Evolutionary conservation across 2,888 invertebrate species (phyloP).

Genomic region (Tuberolachnus salignus): DNA sequence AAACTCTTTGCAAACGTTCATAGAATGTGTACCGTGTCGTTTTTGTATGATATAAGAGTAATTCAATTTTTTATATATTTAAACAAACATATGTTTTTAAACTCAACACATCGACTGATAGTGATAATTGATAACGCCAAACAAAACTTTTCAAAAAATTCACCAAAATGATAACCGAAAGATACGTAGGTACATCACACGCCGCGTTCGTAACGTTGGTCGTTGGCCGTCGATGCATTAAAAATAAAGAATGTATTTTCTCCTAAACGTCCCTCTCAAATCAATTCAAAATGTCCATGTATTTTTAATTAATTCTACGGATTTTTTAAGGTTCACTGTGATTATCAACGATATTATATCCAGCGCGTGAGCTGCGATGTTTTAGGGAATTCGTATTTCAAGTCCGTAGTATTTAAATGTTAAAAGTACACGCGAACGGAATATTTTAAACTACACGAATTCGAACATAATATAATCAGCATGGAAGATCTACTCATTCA

Average conservation of each 20-base stretch:
- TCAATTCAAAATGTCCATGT: background rate
- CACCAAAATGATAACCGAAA: background rate
- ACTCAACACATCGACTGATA: background rate
- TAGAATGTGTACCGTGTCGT: background rate
- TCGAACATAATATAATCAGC: background rate
- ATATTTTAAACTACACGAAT: background rate
- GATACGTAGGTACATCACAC: background rate
- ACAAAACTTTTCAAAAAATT: background rate
- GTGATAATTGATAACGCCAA: conserved; percentile 6
- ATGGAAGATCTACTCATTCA: conserved; percentile 89
- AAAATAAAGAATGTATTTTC: no score
- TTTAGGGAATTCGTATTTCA: no score
- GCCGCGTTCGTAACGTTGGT: background rate
- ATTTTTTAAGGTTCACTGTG: background rate
- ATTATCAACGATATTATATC: background rate
- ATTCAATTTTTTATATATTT: no score
- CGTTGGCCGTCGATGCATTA: background rate
- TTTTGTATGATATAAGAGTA: background rate
- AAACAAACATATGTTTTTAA: no score
- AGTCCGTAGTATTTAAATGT: no score
- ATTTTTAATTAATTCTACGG: background rate
- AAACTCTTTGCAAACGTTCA: background rate
- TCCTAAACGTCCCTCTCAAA: background rate
- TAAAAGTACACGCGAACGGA: background rate
- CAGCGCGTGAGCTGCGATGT: background rate